A percentile compares a stretch with the other conserved stretches of the same genome.
phyloP scores from a whole-genome alignment of 1,140 invertebrate genomes.

The Chrysomallon squamiferum region DNA sequence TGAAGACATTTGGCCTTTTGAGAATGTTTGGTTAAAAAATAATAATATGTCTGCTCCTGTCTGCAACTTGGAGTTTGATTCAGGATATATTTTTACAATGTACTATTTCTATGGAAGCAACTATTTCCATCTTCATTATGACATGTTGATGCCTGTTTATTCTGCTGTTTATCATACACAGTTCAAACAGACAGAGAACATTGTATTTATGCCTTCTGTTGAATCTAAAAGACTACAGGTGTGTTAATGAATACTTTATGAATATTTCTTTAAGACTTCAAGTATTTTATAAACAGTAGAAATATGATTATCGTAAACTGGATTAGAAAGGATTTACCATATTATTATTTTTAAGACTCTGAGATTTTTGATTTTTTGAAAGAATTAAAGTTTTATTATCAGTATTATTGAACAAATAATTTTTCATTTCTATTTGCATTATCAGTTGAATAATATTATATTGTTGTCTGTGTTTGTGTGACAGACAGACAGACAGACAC shows the following conservation, averaged over 20 bases:
- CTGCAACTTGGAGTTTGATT: slow-evolving; percentile 29
- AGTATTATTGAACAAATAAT: too few relatives aligned
- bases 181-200: slow-evolving; percentile 11
- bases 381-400: too few relatives aligned
- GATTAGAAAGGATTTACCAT: too few relatives aligned
- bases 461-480: too few relatives aligned
- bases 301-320: too few relatives aligned
- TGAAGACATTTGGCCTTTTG: background rate
- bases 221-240: slow-evolving; percentile 29
- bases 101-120: slow-evolving; percentile 33
- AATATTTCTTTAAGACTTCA: too few relatives aligned
- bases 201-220: slow-evolving; percentile 31
- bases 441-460: too few relatives aligned
- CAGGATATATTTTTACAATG: slow-evolving; percentile 32
- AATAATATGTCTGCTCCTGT: background rate
- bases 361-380: too few relatives aligned
- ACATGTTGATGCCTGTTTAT: slow-evolving; percentile 35
- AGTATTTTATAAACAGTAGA: too few relatives aligned
- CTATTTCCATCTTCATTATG: slow-evolving; percentile 37
- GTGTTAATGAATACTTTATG: slow-evolving; percentile 11
- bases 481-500: too few relatives aligned
- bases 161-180: slow-evolving; percentile 17
- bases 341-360: too few relatives aligned
- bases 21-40: background rate
- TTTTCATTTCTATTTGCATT: too few relatives aligned